These are phyloP conservation scores for Sceliomorpha sp. DNA, from an alignment of 2,888 invertebrate species.

Conservation along the genomic window DNA sequence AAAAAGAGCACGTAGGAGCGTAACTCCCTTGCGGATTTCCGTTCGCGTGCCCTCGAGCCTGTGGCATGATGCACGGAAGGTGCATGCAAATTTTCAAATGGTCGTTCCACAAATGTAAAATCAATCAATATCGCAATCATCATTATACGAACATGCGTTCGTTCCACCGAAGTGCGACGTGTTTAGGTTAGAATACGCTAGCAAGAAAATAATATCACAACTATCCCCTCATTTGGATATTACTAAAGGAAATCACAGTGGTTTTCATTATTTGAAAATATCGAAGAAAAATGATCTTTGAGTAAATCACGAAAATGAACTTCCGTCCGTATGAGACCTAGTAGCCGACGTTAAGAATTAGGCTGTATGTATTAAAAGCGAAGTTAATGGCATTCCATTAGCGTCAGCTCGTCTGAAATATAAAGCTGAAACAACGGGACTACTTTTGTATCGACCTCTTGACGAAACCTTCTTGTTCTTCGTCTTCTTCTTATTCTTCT, in stretches of 20 bases:
- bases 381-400: slow-evolving; percentile 65
- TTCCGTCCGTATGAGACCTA: slow-evolving; percentile 2
- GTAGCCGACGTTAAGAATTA: slow-evolving; percentile 40
- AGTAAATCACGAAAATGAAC: slow-evolving; percentile 22
- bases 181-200: no score
- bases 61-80: slow-evolving; percentile 53
- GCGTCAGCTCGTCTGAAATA: slow-evolving; percentile 61
- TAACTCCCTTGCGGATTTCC: slow-evolving; percentile 58
- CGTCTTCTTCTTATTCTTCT: slow-evolving; percentile 29
- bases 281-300: slow-evolving; percentile 13
- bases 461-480: slow-evolving; percentile 9
- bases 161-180: not conserved
- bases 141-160: not conserved
- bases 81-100: slow-evolving; percentile 29
- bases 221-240: no score
- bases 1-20: slow-evolving; percentile 57
- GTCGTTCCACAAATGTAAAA: slow-evolving; percentile 15
- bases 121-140: slow-evolving; percentile 9
- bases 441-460: slow-evolving; percentile 44
- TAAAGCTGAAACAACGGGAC: slow-evolving; percentile 61
- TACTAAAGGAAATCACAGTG: slow-evolving; percentile 17
- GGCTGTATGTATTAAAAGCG: slow-evolving; percentile 58
- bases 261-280: slow-evolving; percentile 8
- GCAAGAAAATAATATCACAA: no score
- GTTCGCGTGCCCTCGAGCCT: slow-evolving; percentile 40